Evolutionary conservation across 2,888 invertebrate species (phyloP).

Genomic region (Ormyrus pomaceus): DNA sequence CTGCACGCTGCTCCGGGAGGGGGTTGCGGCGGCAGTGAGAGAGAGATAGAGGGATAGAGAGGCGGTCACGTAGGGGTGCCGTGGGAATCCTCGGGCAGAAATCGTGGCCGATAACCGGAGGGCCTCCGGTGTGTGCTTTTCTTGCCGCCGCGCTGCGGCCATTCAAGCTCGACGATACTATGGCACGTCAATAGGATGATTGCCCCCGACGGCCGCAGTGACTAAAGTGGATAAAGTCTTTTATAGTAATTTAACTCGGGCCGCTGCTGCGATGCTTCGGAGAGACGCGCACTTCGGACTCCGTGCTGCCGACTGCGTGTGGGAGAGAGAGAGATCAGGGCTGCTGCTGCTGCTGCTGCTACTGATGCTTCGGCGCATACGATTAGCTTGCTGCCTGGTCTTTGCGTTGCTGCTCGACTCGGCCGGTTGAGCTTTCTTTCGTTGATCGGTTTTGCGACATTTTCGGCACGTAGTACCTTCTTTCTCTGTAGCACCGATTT

Average conservation of each 20-base stretch:
- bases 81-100: constrained; percentile 13
- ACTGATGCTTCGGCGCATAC: too few relatives aligned
- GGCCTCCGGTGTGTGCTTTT: constrained; percentile 8
- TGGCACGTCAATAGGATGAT: constrained; percentile 50
- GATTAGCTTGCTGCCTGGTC: too few relatives aligned
- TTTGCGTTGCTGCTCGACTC: too few relatives aligned
- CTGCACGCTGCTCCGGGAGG: too few relatives aligned
- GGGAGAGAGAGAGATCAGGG: background rate
- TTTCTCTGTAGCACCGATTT: too few relatives aligned
- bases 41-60: too few relatives aligned
- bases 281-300: background rate
- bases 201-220: constrained; percentile 25
- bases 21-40: too few relatives aligned
- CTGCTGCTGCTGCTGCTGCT: background rate
- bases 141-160: background rate
- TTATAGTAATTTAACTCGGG: constrained; percentile 47
- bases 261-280: background rate
- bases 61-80: background rate
- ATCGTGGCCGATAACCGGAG: constrained; percentile 11
- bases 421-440: too few relatives aligned
- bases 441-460: too few relatives aligned
- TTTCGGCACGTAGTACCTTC: too few relatives aligned
- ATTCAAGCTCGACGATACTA: constrained; percentile 35
- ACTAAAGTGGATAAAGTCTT: constrained; percentile 52
- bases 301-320: background rate